Evolutionary conservation across 2,797 vertebrate genomes (phyloP), one percentile per base, ranked within the genome.

Genomic region (Thamnophis elegans): DNA sequence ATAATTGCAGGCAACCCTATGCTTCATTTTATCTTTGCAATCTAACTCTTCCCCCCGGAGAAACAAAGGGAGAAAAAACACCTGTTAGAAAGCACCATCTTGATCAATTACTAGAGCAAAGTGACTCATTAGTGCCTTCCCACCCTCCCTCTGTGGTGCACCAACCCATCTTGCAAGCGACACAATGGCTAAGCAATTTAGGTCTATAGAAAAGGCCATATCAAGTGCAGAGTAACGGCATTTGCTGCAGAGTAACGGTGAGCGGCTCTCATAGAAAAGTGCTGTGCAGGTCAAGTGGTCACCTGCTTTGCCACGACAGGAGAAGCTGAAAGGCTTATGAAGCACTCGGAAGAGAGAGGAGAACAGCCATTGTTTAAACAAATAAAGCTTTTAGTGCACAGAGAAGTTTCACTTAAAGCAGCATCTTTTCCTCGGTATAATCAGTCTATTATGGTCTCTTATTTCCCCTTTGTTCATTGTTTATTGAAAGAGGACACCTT

Each of bases 101-200:
- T 62, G 58, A 51, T 32, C 90, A 90, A 93, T 93, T 91, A 93
- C 88, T 91, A 25, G 90, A 62, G 86, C 68, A 62, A 91, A 93
- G 89, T 88, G 89, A 86, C 85, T 93, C 62, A 90, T 90, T 93
- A 93, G 85, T 12, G 85, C 65, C 42, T 88, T 51, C 65, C 56
- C 68, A n/a, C 56, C 55, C 86, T 91, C 56, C 68, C 32, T 85
- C 65, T 55, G 85, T 2, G 54, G 56, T 85, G 89, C 56, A 47
- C 56, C 47, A 58, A 56, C 85, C 92, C 65, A 7, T 90, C 89
- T 60, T 82, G 82, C 60, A 87, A 82, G 60, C 92, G 25, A 56
- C 89, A 90, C 85, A 93, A 92, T 51, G 55, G 92, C 68, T 28
- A 32, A 91, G 65, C 92, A 85, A 89, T 91, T 93, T 42, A 90